phyloP scores from a whole-genome alignment of 2,797 vertebrate genomes.

The Paguma larvata region DNA sequence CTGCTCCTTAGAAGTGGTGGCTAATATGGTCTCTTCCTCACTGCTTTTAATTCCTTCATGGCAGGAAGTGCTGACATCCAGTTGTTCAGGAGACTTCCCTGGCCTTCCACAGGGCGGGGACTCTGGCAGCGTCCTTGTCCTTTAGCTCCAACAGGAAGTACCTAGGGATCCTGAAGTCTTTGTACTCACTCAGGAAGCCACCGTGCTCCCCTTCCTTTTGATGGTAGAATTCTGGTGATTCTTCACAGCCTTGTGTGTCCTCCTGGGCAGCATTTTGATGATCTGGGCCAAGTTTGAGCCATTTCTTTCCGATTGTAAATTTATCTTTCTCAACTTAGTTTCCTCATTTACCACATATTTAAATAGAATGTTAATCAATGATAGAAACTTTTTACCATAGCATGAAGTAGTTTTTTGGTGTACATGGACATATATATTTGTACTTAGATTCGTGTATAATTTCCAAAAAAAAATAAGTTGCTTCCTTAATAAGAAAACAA shows the following conservation, averaged over 20 bases:
- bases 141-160: conserved; percentile 88
- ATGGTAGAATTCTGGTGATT: conserved; percentile 99
- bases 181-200: conserved; percentile 91
- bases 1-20: not conserved
- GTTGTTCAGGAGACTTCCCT: conserved; percentile 75
- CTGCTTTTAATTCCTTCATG: conserved; percentile 86
- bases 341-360: too few relatives aligned
- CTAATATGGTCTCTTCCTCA: conserved; percentile 76
- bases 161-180: conserved; percentile 81
- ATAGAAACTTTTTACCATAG: too few relatives aligned
- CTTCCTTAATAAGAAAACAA: too few relatives aligned
- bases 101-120: conserved; percentile 56
- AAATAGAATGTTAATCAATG: too few relatives aligned
- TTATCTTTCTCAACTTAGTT: too few relatives aligned
- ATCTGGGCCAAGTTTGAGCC: too few relatives aligned
- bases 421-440: too few relatives aligned
- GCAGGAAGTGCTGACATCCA: conserved; percentile 68
- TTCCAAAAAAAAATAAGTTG: too few relatives aligned
- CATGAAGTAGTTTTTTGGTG: too few relatives aligned
- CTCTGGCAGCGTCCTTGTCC: conserved; percentile 85
- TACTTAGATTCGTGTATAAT: too few relatives aligned
- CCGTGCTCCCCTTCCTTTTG: conserved; percentile 97
- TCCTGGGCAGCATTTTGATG: conserved; percentile 72
- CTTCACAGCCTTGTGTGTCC: conserved; percentile 98
- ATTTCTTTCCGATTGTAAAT: too few relatives aligned